Base-by-base conservation (phyloP, 2,888 invertebrate species). In the Caenorhabditis japonica region DNA sequence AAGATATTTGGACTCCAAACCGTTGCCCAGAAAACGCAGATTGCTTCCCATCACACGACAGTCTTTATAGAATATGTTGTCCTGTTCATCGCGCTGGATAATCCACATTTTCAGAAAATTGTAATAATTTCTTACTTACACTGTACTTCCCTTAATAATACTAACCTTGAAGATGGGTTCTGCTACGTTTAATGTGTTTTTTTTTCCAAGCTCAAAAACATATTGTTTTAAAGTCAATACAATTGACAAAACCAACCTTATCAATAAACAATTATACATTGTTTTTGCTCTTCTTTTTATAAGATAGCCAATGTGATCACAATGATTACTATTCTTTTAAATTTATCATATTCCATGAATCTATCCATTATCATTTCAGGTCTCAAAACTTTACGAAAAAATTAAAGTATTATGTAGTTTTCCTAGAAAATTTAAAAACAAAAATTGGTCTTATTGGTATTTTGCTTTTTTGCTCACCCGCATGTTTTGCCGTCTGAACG, bases 1-100 rank as follows among this genome's bases (percentile, higher is more conserved):
- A 68, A 44, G 79, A 79, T 21, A 62, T 75, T 17, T 79, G 80
- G 80, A 59, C 64, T 0, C 80, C 80, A 21, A 75, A 36, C 21
- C 62, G 86, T 23, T 87, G 87, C 41, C 87, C 87, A 1, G 74
- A 69, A 17, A 82, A 82, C 43, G 80, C 87, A 0, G 82, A 80
- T 43, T 87, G 87, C 68, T 87, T 87, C 82, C 71, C 75, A 44
- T 81, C 85, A 7, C 70, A 77, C 17, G 87, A 87, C 64, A 83
- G 85, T 46, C 78, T 83, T 19, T 87, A 81, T 74, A 59, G 83
- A 41, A 87, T 87, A 60, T 86, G 86, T 47, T 86, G 86, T 55
- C 83, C 85, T 13, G 85, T 86, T 10, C 81, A 83, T n/a, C 68
- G 73, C n/a, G 80, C 80, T 34, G 80, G 71, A 79, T 68, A 38